Evolutionary conservation across 2,797 vertebrate genomes (phyloP), one percentile per base, ranked within the genome.

Genomic region (Amblyopsis hoosieri): DNA sequence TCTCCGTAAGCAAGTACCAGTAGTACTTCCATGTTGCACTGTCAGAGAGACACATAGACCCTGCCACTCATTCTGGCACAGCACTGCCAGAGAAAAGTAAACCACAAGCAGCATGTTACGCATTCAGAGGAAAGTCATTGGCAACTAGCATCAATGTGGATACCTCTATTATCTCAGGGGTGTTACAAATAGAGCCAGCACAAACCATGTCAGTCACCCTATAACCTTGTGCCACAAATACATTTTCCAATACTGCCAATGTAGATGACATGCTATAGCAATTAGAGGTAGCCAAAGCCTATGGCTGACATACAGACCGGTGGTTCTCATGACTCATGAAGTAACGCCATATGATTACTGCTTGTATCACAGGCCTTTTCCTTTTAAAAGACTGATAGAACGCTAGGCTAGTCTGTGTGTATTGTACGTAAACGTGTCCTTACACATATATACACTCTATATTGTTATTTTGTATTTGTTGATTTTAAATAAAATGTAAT

Each of bases 391-490:
- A 88, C 81, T 77, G 78, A 83, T 88, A 85, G 81, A 76, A 79
- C 85, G 73, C 69, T 89, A 84, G 87, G 87, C 83, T 86, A 88
- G 85, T 85, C 80, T 89, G 88, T 91, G 84, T 89, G 87, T 92
- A 87, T 76, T 88, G 83, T 89, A 87, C 73, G 87, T 92, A 88
- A 81, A 89, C 63, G 84, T 90, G 87, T 86, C 80, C 85, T 75
- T 87, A 83, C 33, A 55, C 31, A 55, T 55, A 48, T 48, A 55
- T 64, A 47, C 65, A 71, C 90, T 67, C 69, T 90, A 89, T 87
- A 87, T 91, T 87, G 90, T 92, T 86, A 88, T 93, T 93, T 93
- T 93, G 91, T 93, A 94, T 91, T 87, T 90, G 87, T 90, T 87
- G 84, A 80, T 91, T 93, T 93, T 90, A 89, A 89, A 93, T 92